Base-by-base conservation (phyloP, 1,140 invertebrate genomes). In the Euwallacea similis region DNA sequence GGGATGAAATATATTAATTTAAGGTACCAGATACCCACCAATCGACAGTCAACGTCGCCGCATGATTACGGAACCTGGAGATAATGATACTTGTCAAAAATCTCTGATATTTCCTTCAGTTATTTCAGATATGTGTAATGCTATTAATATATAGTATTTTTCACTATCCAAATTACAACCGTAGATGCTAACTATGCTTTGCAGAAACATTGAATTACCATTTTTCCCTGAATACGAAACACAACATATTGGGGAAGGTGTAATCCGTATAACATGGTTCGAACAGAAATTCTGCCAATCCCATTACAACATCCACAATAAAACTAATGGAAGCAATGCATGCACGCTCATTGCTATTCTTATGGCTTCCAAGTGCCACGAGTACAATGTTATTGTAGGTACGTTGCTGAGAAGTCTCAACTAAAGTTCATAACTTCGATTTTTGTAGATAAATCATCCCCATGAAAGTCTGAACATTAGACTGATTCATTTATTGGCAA, bases 261-360 rank as follows among this genome's bases (percentile, higher is more conserved):
- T 74, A 46, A 65, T 81, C 16, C 53, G 70, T 16, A 69, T 80
- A 13, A 75, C 73, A 6, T 80, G 78, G 79, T 81, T 81, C 64
- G 77, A 79, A 58, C 56, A 72, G 7, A 74, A 78, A 63, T 81
- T 81, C 59, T 80, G 77, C 6, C 80, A 81, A 56, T 76, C 76
- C 6, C 66, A 73, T 42, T 81, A 79, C 60, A 80, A 79, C 64
- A 72, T 73, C 42, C 74, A 78, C 53, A 76, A 78, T 56, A 65
- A 50, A 11, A 64, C 72, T 8, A 76, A 60, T 69, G 73, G 74
- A 68, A 81, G 79, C 58, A 81, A 81, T 66, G 80, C 80, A 10
- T 81, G 80, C 60, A 81, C 79, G 6, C 59, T 81, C 11, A 81
- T 81, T 50, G 79, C 75, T 6, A 61, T 81, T 55, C 59, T 81